Conservation (phyloP, 1,140 invertebrate genomes). For the Sinella curviseta region DNA sequence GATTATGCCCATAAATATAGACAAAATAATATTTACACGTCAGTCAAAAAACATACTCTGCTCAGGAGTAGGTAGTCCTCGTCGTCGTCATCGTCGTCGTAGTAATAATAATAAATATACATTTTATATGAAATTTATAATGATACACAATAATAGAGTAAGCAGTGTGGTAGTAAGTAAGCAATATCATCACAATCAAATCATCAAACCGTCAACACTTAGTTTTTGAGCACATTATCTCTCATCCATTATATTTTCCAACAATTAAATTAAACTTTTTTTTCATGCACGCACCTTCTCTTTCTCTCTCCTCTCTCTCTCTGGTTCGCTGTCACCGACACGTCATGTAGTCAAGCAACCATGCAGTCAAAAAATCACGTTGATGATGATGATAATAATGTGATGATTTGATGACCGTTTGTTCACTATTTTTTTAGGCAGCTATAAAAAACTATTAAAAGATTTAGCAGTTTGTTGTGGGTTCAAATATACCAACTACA, state of each 20-base stretch:
- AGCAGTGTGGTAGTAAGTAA: no score
- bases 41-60: no score
- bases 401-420: slow-evolving; percentile 23
- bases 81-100: no score
- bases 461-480: no score
- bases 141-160: not conserved
- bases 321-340: slow-evolving; percentile 20
- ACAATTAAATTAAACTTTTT: slow-evolving; percentile 24
- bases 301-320: no score
- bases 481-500: no score
- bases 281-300: slow-evolving; percentile 21
- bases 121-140: not conserved
- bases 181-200: slow-evolving; percentile 18
- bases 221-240: slow-evolving; percentile 12
- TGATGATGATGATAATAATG: slow-evolving; percentile 9
- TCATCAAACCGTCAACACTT: slow-evolving; percentile 24
- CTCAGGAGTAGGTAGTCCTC: no score
- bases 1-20: not conserved
- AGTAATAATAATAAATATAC: not conserved
- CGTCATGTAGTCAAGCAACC: slow-evolving; percentile 14
- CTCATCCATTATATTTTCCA: slow-evolving; percentile 14
- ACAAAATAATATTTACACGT: no score
- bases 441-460: no score
- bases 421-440: slow-evolving; percentile 15
- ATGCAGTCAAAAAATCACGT: not conserved